Evolutionary conservation across 2,888 invertebrate species (phyloP).

Genomic region (Watsonalla cultraria): DNA sequence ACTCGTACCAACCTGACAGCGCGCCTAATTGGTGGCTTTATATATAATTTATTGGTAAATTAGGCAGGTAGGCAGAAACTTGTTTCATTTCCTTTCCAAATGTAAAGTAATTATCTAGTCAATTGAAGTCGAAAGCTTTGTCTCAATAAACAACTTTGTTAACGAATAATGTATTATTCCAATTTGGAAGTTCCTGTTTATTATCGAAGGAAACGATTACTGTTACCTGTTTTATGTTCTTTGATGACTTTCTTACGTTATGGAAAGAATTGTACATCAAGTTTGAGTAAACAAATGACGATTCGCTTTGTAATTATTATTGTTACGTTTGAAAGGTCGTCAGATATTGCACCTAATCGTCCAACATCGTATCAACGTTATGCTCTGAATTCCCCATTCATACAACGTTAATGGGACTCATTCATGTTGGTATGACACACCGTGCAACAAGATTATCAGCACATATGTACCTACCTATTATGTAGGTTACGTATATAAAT

Average conservation of each 20-base stretch:
- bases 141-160: slow-evolving; percentile 1
- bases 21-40: no score
- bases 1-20: no score
- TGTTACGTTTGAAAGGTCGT: not conserved
- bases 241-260: no score
- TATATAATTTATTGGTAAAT: no score
- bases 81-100: no score
- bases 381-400: slow-evolving; percentile 64
- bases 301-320: not conserved
- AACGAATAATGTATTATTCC: no score
- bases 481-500: slow-evolving; percentile 37
- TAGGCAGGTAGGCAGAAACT: no score
- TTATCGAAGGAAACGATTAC: no score
- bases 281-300: no score
- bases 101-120: slow-evolving; percentile 15
- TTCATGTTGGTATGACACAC: slow-evolving; percentile 37
- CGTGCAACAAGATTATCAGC: slow-evolving; percentile 35
- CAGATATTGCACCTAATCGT: slow-evolving; percentile 36
- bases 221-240: no score
- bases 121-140: slow-evolving; percentile 3
- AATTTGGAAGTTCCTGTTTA: no score
- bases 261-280: no score
- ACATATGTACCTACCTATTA: slow-evolving; percentile 23
- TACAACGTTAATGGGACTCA: slow-evolving; percentile 43
- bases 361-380: slow-evolving; percentile 54